A percentile compares a stretch with the other conserved stretches of the same genome.
These are phyloP conservation scores for Drosophila paracracens DNA, from an alignment of 2,888 invertebrate genomes.

Conservation along the genomic window DNA sequence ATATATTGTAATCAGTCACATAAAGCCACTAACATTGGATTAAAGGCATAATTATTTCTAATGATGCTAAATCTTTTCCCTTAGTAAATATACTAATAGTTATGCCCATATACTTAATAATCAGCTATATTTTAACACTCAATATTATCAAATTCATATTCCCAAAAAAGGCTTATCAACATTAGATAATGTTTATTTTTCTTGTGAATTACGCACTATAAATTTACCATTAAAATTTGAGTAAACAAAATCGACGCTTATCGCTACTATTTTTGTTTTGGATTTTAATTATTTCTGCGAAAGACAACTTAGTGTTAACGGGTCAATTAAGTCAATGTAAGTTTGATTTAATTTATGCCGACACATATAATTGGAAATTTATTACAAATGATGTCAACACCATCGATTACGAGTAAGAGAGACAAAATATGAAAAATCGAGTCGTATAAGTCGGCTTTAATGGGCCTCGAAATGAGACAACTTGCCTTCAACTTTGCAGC, in stretches of 20 bases:
- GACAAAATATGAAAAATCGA: constrained; percentile 27
- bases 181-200: background rate
- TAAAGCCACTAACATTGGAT: background rate
- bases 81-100: background rate
- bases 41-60: background rate
- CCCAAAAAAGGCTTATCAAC: constrained; percentile 28
- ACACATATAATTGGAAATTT: constrained; percentile 74
- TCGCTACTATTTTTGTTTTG: constrained; percentile 14
- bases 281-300: constrained; percentile 9
- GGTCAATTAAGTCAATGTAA: constrained; percentile 54
- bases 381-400: constrained; percentile 70
- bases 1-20: background rate
- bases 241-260: constrained; percentile 12
- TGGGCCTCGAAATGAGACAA: constrained; percentile 54
- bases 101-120: background rate
- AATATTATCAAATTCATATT: background rate
- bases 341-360: constrained; percentile 56
- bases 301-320: constrained; percentile 37
- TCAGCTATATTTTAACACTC: background rate
- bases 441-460: constrained; percentile 40
- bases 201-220: constrained; percentile 18
- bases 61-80: background rate
- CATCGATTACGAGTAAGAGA: constrained; percentile 18
- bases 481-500: constrained; percentile 25
- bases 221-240: background rate